Conservation (phyloP, 2,113 vertebrate genomes). For the Takifugu flavidus region DNA sequence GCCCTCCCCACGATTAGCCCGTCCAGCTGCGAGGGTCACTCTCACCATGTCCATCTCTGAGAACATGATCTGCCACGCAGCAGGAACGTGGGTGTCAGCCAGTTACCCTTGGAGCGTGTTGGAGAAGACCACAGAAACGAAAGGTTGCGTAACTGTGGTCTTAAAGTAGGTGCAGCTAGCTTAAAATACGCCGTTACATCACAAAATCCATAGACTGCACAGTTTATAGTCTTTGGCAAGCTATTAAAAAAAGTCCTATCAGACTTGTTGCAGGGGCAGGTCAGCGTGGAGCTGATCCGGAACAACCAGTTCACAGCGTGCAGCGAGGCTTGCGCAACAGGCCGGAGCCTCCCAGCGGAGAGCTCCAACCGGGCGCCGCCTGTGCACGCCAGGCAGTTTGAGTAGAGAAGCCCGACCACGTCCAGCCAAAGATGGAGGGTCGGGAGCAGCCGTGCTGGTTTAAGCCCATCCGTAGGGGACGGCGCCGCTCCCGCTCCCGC, state of each 20-base stretch:
- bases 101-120: slow-evolving; percentile 3
- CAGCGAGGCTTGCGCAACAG: neutral
- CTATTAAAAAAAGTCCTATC: neutral
- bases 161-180: neutral
- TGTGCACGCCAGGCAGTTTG: neutral
- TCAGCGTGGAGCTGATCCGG: neutral
- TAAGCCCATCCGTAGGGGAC: no score
- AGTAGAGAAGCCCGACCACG: slow-evolving; percentile 1
- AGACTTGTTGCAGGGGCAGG: neutral
- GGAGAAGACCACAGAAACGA: neutral
- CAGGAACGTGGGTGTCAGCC: neutral
- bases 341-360: neutral
- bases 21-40: no score
- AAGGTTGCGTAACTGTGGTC: neutral
- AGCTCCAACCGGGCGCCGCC: neutral
- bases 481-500: no score
- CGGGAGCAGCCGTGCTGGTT: neutral
- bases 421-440: slow-evolving; percentile 2
- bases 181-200: neutral
- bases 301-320: neutral
- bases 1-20: no score
- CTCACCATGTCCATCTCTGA: no score
- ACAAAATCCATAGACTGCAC: neutral
- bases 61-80: no score
- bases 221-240: neutral